Conservation (phyloP, 2,797 vertebrate species). For the Smutsia temminckii region DNA sequence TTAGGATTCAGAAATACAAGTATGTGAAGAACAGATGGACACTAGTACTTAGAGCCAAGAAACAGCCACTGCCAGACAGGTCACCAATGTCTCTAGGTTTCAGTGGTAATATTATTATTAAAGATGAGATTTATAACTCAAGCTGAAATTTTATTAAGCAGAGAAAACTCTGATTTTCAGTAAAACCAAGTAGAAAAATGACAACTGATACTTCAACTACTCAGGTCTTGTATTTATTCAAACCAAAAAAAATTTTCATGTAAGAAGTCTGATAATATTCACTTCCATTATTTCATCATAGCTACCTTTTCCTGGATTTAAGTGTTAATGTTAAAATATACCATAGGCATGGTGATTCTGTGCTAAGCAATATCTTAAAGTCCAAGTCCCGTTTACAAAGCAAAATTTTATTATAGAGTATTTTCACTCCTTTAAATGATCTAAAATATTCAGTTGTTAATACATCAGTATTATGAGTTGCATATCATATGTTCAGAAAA, state of each 20-base stretch:
- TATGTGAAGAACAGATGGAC: neutral
- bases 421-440: slow-evolving; percentile 4
- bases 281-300: neutral
- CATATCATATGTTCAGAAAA: neutral
- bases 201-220: neutral
- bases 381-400: neutral
- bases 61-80: neutral
- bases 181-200: neutral
- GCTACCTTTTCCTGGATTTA: neutral
- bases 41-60: neutral
- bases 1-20: neutral
- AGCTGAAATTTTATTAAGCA: neutral
- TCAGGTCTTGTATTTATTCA: neutral
- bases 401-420: neutral
- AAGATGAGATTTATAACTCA: neutral
- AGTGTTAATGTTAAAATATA: neutral
- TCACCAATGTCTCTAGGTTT: neutral
- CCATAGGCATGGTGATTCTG: neutral
- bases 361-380: neutral
- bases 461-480: neutral
- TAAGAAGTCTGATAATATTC: neutral
- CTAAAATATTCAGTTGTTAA: neutral
- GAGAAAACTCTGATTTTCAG: neutral
- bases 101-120: neutral
- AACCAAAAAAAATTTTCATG: neutral